Evolutionary conservation across 2,888 invertebrate species (phyloP).

Genomic region (Limenitis camilla): DNA sequence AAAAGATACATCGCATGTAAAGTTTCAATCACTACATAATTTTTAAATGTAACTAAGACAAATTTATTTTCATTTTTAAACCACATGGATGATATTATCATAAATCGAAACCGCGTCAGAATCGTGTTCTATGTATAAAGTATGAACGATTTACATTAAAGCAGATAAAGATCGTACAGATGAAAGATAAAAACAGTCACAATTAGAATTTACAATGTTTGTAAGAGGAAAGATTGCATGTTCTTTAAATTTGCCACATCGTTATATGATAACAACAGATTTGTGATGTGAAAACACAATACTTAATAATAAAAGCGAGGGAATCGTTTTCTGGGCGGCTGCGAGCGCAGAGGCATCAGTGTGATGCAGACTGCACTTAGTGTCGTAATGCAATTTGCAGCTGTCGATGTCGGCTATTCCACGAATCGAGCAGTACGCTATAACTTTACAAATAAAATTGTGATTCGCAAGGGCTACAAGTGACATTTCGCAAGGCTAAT

Average conservation of each 20-base stretch:
- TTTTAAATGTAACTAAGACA: constrained; percentile 2
- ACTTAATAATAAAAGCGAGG: constrained; percentile 35
- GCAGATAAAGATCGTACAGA: constrained; percentile 5
- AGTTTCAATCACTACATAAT: neutral
- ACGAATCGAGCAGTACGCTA: constrained; percentile 48
- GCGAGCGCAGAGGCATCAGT: neutral
- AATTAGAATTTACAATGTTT: neutral
- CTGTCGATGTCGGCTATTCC: constrained; percentile 54
- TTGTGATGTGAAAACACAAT: no score
- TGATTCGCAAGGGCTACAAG: constrained; percentile 26
- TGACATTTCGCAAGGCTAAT: constrained; percentile 22
- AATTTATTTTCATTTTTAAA: neutral
- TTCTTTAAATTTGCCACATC: constrained; percentile 13
- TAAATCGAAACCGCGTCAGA: neutral
- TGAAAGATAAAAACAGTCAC: constrained; percentile 4
- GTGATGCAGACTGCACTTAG: constrained; percentile 9
- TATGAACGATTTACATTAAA: constrained; percentile 3
- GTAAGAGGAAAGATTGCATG: constrained; percentile 9
- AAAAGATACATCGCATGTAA: neutral
- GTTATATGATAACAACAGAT: constrained; percentile 11
- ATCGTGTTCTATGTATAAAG: neutral
- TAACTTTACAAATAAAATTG: constrained; percentile 43
- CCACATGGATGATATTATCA: neutral
- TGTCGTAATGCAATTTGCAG: constrained; percentile 42
- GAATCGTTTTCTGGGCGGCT: constrained; percentile 39